Conservation (phyloP, 2,113 vertebrate species). For the Sakesphorus luctuosus region DNA sequence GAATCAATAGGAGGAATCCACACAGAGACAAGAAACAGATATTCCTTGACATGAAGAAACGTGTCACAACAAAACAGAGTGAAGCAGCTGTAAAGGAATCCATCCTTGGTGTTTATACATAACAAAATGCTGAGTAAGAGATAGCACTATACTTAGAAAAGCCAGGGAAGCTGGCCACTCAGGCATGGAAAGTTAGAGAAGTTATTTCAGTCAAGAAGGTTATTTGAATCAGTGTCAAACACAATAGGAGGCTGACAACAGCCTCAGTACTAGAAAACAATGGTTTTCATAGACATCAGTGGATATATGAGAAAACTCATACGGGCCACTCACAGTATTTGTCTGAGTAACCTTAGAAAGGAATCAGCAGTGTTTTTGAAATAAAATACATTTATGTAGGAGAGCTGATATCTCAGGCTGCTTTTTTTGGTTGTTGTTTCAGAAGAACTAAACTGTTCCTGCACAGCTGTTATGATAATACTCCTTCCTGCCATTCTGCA, state of each 20-base stretch:
- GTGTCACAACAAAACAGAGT: conserved; percentile 22
- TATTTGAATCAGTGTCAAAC: conserved; percentile 20
- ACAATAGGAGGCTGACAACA: background rate
- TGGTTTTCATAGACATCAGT: background rate
- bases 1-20: background rate
- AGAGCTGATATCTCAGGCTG: background rate
- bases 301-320: background rate
- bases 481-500: background rate
- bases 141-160: conserved; percentile 25
- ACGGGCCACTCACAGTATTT: background rate
- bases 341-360: conserved; percentile 1
- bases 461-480: background rate
- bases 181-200: background rate
- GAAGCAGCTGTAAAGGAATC: conserved; percentile 52
- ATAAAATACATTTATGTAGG: conserved; percentile 33
- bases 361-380: background rate
- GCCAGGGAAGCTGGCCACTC: background rate
- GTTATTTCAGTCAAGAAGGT: conserved; percentile 9
- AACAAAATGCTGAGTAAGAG: conserved; percentile 57
- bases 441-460: conserved; percentile 1
- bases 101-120: conserved; percentile 40
- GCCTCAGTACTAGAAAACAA: background rate
- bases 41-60: conserved; percentile 13
- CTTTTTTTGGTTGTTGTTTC: background rate
- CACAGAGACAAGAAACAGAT: conserved; percentile 14